Conservation (phyloP, 2,888 invertebrate species). For the Drosophila borborema region DNA sequence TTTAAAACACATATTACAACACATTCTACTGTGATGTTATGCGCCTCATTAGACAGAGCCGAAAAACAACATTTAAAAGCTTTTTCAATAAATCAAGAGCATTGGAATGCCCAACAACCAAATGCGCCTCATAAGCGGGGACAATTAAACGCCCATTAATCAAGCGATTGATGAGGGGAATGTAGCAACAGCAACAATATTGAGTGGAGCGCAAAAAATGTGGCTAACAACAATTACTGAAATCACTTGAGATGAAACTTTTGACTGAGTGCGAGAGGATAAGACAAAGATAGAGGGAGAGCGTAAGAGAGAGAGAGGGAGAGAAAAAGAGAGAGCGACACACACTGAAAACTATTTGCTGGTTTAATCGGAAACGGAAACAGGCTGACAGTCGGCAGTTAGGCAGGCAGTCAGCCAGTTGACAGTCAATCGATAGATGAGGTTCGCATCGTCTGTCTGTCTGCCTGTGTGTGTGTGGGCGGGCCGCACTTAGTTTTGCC, state of each 20-base stretch:
- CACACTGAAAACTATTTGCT: slow-evolving; percentile 75
- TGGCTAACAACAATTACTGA: slow-evolving; percentile 68
- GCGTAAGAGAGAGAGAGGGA: slow-evolving; percentile 4
- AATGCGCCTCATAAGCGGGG: slow-evolving; percentile 40
- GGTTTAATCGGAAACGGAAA: slow-evolving; percentile 82
- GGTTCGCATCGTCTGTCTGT: slow-evolving; percentile 31
- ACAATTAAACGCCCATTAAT: slow-evolving; percentile 80
- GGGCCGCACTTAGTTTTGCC: slow-evolving; percentile 67
- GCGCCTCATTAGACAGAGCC: slow-evolving; percentile 41
- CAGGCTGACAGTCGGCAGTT: slow-evolving; percentile 78
- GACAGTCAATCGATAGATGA: slow-evolving; percentile 77
- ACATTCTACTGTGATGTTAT: slow-evolving; percentile 11
- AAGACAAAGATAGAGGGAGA: neutral
- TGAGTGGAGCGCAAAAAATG: slow-evolving; percentile 50
- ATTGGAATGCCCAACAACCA: slow-evolving; percentile 20
- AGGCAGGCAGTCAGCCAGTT: slow-evolving; percentile 79
- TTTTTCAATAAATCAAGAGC: slow-evolving; percentile 51
- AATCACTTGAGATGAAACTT: slow-evolving; percentile 72
- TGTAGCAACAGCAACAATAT: slow-evolving; percentile 17
- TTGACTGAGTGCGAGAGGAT: slow-evolving; percentile 32
- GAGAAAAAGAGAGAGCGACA: neutral
- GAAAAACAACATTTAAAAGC: slow-evolving; percentile 14
- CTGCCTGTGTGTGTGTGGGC: neutral
- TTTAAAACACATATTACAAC: neutral
- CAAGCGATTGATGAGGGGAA: slow-evolving; percentile 63